Evolutionary conservation across 2,888 invertebrate species (phyloP), one percentile per base, ranked within the genome.

Genomic region (Chaitophorus viminalis): DNA sequence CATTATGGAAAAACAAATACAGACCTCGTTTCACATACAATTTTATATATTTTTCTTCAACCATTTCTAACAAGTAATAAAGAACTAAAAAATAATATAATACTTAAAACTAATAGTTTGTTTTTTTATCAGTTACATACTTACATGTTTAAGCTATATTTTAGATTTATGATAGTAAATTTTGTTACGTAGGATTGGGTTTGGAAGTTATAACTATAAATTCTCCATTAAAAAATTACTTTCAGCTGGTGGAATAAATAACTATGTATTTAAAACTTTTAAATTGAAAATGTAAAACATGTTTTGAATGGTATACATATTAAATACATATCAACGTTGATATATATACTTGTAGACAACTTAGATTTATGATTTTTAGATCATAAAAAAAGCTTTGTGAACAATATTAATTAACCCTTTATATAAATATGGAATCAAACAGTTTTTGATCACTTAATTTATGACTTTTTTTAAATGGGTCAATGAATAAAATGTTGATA

Each of bases 191-290:
- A 74, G 72, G 39, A 31, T 68, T 83, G 3, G 0, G 60, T 60
- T 83, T 83, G 29, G 11, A 83, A n/a, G n/a, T n/a, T n/a, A n/a
- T n/a, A n/a, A 83, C 21, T 60, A 83, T 29, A 65, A 54, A 83
- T 83, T 65, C 21, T 83, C 36, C 36, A 60, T 1, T 83, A 60
- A 74, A 75, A 75, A 3, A 6, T 60, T 11, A 8, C 60, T 21
- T n/a, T 0, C 33, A 8, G 25, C 18, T 36, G 21, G 33, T 60
- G 60, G 9, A 11, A 52, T 72, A 52, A 70, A 52, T n/a, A 25
- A 0, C 14, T 17, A 3, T 72, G 72, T 74, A 54, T 9, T 25
- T 39, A 39, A 5, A 39, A 39, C 11, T n/a, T n/a, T n/a, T n/a
- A 17, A 33, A 72, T 52, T 72, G 46, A 17, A 70, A 70, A 46